Conservation (phyloP, 2,797 vertebrate genomes). For the Chiloscyllium punctatum region DNA sequence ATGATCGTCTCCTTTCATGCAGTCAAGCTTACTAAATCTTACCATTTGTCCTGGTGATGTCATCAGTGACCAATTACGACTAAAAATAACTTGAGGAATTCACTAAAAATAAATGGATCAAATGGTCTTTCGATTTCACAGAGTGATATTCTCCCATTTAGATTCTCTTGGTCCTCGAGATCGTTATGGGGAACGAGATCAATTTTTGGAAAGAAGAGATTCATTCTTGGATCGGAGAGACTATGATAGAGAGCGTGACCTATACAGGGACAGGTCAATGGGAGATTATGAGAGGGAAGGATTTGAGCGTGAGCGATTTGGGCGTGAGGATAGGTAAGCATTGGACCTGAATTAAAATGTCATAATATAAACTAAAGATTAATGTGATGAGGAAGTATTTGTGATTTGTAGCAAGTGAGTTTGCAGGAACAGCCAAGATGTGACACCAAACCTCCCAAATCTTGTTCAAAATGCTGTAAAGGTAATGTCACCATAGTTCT, state of each 20-base stretch:
- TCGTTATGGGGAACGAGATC: conserved; percentile 75
- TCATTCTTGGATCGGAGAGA: conserved; percentile 76
- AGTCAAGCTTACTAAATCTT: not conserved
- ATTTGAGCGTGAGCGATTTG: conserved; percentile 81
- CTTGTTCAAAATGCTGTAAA: not conserved
- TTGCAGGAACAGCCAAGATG: not conserved
- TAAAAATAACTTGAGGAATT: not conserved
- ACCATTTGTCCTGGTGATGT: not conserved
- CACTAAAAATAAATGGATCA: not conserved
- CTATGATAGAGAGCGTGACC: conserved; percentile 81
- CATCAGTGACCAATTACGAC: not conserved
- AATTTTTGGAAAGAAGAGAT: conserved; percentile 81
- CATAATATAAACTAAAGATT: not conserved
- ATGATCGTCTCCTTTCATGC: not conserved
- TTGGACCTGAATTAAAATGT: not conserved
- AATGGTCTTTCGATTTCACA: not conserved
- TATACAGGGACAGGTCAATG: conserved; percentile 65
- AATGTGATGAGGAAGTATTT: not conserved
- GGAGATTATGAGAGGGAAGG: conserved; percentile 83
- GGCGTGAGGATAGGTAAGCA: conserved; percentile 78
- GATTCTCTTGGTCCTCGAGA: conserved; percentile 57
- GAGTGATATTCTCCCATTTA: not conserved
- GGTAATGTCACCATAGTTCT: too few species aligned
- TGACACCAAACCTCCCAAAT: not conserved
- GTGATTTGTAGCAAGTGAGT: not conserved